phyloP scores from a whole-genome alignment of 1,140 invertebrate genomes.

The Riptortus pedestris region DNA sequence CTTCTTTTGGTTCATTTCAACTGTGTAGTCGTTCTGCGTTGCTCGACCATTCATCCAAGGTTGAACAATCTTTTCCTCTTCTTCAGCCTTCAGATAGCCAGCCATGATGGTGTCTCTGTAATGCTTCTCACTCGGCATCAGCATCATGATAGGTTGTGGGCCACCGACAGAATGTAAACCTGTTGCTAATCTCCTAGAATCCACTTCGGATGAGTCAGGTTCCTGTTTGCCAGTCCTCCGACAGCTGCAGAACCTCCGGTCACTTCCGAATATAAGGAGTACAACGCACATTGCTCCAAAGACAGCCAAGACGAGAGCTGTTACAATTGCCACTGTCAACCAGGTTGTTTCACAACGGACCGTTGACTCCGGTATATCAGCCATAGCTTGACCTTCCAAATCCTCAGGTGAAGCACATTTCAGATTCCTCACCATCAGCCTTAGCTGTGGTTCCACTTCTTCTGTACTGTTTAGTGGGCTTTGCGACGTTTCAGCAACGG shows the following conservation, averaged over 20 bases:
- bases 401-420: slow-evolving; percentile 45
- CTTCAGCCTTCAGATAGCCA: slow-evolving; percentile 46
- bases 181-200: slow-evolving; percentile 42
- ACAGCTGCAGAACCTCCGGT: slow-evolving; percentile 35
- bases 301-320: slow-evolving; percentile 45
- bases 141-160: slow-evolving; percentile 28
- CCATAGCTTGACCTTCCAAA: slow-evolving; percentile 40
- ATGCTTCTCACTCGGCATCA: slow-evolving; percentile 29
- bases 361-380: slow-evolving; percentile 46
- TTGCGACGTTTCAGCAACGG: slow-evolving; percentile 40
- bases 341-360: slow-evolving; percentile 49
- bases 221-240: slow-evolving; percentile 39
- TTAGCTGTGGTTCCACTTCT: slow-evolving; percentile 16
- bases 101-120: slow-evolving; percentile 39
- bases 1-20: neutral
- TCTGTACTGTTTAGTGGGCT: slow-evolving; percentile 38
- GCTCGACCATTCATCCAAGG: slow-evolving; percentile 40
- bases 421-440: slow-evolving; percentile 34
- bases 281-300: slow-evolving; percentile 35
- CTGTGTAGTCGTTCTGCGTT: slow-evolving; percentile 16
- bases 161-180: slow-evolving; percentile 31
- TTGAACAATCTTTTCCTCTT: slow-evolving; percentile 45
- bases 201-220: slow-evolving; percentile 10
- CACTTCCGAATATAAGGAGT: slow-evolving; percentile 45
- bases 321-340: slow-evolving; percentile 45